These are phyloP conservation scores for Hemiprocne comata DNA, from an alignment of 2,113 vertebrate genomes.

Conservation along the genomic window DNA sequence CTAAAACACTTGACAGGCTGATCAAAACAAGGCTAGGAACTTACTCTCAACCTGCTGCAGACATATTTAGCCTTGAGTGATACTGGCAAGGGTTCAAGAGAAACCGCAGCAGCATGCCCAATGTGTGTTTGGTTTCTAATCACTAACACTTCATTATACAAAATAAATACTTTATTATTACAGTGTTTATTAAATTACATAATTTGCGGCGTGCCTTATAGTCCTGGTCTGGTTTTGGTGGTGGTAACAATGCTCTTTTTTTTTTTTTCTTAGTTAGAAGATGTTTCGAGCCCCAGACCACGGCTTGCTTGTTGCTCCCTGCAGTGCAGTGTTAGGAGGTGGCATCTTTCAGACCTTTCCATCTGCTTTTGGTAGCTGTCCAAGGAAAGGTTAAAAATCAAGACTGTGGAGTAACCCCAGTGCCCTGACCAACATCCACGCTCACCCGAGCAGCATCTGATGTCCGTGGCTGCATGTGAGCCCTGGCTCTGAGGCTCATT, in stretches of 20 bases:
- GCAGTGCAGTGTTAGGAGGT: slow-evolving; percentile 13
- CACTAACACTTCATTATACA: slow-evolving; percentile 73
- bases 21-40: slow-evolving; percentile 72
- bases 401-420: neutral
- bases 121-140: slow-evolving; percentile 72
- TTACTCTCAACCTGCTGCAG: slow-evolving; percentile 62
- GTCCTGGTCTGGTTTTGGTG: slow-evolving; percentile 31
- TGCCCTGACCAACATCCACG: slow-evolving; percentile 29
- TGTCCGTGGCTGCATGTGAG: neutral
- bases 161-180: slow-evolving; percentile 76
- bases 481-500: slow-evolving; percentile 22
- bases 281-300: neutral
- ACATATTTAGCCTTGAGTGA: slow-evolving; percentile 71
- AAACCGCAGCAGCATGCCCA: slow-evolving; percentile 66
- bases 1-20: slow-evolving; percentile 67
- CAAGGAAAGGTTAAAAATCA: slow-evolving; percentile 50
- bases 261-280: neutral
- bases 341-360: neutral
- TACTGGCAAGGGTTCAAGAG: slow-evolving; percentile 72
- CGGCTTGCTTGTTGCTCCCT: neutral
- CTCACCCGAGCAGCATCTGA: neutral
- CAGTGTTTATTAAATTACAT: slow-evolving; percentile 70
- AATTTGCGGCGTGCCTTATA: slow-evolving; percentile 46
- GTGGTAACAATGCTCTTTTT: neutral
- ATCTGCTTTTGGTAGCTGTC: slow-evolving; percentile 16